phyloP scores from a whole-genome alignment of 2,888 invertebrate species.

The Vanessa cardui region DNA sequence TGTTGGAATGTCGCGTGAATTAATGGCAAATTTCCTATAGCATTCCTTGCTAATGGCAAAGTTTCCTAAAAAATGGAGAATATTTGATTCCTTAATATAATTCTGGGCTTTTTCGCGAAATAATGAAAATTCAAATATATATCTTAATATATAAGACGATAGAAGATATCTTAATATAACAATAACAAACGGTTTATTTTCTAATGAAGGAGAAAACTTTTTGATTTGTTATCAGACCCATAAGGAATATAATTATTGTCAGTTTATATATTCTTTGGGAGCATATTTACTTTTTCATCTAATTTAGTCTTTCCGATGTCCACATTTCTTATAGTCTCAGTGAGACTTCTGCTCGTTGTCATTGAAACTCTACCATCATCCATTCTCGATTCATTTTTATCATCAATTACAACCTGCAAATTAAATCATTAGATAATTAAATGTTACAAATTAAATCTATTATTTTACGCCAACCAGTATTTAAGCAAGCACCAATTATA shows the following conservation, averaged over 20 bases:
- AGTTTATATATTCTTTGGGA: too few relatives aligned
- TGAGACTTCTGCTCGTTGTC: conserved; percentile 46
- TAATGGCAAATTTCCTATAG: conserved; percentile 51
- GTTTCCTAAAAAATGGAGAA: conserved; percentile 15
- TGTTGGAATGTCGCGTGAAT: conserved; percentile 62
- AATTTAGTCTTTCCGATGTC: conserved; percentile 49
- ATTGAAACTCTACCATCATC: conserved; percentile 33
- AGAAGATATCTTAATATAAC: too few relatives aligned
- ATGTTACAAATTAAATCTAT: too few relatives aligned
- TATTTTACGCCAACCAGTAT: too few relatives aligned
- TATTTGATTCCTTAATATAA: too few relatives aligned
- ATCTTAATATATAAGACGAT: too few relatives aligned
- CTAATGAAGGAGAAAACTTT: too few relatives aligned
- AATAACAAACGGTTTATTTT: too few relatives aligned
- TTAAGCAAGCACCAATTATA: not conserved
- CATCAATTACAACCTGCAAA: conserved; percentile 34
- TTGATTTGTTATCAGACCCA: too few relatives aligned
- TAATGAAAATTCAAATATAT: too few relatives aligned
- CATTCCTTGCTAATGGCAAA: conserved; percentile 36
- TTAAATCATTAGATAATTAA: not conserved
- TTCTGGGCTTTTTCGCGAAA: too few relatives aligned
- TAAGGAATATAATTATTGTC: too few relatives aligned
- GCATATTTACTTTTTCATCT: conserved; percentile 42
- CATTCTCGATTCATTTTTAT: conserved; percentile 10
- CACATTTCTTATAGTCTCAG: conserved; percentile 45